Percentiles rank a stretch among this genome's conserved stretches.
phyloP scores from a whole-genome alignment of 2,113 vertebrate species.

The Clarias macrocephalus region DNA sequence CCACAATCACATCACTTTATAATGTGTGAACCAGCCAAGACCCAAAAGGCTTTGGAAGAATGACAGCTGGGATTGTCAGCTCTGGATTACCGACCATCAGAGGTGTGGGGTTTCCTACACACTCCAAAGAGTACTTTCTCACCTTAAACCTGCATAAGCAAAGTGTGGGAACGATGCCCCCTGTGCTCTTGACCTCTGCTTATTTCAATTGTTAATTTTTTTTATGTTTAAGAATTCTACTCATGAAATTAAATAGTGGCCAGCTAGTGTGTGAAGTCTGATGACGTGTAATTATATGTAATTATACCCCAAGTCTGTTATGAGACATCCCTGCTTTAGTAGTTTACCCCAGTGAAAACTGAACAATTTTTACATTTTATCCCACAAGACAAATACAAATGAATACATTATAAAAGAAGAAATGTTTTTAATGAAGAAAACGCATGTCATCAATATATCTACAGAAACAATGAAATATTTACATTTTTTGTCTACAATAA shows the following conservation, averaged over 20 bases:
- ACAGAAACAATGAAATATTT: slow-evolving; percentile 55
- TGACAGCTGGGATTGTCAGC: slow-evolving; percentile 18
- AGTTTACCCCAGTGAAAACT: background rate
- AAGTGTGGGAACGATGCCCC: background rate
- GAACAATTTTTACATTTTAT: background rate
- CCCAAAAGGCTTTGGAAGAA: slow-evolving; percentile 4
- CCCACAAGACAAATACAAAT: background rate
- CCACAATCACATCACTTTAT: background rate
- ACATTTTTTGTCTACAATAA: slow-evolving; percentile 44
- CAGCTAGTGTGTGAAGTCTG: background rate
- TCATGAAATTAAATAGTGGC: background rate
- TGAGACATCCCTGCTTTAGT: background rate
- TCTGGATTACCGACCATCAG: background rate
- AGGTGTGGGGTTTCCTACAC: slow-evolving; percentile 29
- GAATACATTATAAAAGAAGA: background rate
- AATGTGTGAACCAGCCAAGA: background rate
- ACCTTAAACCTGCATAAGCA: slow-evolving; percentile 13
- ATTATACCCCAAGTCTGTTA: background rate
- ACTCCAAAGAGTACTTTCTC: slow-evolving; percentile 32
- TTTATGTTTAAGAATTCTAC: background rate
- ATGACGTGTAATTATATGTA: background rate
- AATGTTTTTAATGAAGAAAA: slow-evolving; percentile 34
- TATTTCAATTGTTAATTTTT: slow-evolving; percentile 8
- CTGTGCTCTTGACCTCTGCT: slow-evolving; percentile 10
- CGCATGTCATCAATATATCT: slow-evolving; percentile 43